phyloP scores from a whole-genome alignment of 1,140 invertebrate species.

The Drosophila elegans region DNA sequence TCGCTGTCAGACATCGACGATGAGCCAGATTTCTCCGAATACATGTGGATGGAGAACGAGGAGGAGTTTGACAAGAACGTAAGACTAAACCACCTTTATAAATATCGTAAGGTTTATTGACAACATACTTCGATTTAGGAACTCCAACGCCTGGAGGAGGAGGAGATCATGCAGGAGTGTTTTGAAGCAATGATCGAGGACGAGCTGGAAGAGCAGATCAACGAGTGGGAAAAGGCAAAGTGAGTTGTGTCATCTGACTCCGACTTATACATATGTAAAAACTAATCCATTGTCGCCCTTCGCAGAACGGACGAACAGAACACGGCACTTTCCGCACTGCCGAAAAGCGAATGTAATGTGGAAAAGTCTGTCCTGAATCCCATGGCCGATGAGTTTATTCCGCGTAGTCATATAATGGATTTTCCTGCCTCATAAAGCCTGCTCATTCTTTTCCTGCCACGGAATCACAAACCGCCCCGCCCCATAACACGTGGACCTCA shows the following conservation, averaged over 20 bases:
- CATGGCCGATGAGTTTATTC: conserved; percentile 91
- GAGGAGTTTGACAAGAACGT: conserved; percentile 95
- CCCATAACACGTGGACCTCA: conserved; percentile 62
- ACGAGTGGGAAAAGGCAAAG: conserved; percentile 84
- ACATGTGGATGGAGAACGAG: conserved; percentile 96
- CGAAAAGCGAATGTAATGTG: conserved; percentile 81
- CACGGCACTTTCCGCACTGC: conserved; percentile 73
- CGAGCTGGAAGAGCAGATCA: conserved; percentile 85
- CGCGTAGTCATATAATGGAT: conserved; percentile 82
- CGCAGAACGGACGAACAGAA: conserved; percentile 73
- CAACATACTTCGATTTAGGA: conserved; percentile 86
- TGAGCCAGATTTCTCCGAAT: conserved; percentile 92
- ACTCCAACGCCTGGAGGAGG: conserved; percentile 93
- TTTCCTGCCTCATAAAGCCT: conserved; percentile 70
- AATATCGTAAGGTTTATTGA: neutral
- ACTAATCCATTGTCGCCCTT: neutral
- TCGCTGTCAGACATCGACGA: conserved; percentile 86
- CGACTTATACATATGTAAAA: neutral
- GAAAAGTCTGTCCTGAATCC: conserved; percentile 90
- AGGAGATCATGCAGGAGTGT: conserved; percentile 94
- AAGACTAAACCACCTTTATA: conserved; percentile 18
- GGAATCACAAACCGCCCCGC: conserved; percentile 33
- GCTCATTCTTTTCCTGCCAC: conserved; percentile 22
- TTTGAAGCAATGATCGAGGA: conserved; percentile 93
- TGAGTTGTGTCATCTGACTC: conserved; percentile 27